Evolutionary conservation across 2,888 invertebrate genomes (phyloP).

Genomic region (Argyra leucocephala): DNA sequence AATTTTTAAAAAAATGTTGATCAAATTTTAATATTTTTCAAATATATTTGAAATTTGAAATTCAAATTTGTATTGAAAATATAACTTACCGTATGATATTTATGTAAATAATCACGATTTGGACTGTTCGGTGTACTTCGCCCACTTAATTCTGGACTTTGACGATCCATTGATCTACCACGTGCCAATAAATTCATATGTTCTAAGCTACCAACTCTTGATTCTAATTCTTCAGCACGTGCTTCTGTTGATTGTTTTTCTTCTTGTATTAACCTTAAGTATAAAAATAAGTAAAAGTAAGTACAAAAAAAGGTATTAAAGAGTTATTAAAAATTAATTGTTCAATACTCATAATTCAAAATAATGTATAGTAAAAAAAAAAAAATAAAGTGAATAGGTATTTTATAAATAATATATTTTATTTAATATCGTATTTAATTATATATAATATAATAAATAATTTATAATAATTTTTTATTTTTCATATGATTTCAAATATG

Average conservation of each 20-base stretch:
- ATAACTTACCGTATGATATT: slow-evolving; percentile 86
- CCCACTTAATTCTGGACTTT: slow-evolving; percentile 80
- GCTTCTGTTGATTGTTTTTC: slow-evolving; percentile 96
- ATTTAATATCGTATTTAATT: too few relatives aligned
- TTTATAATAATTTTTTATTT: too few relatives aligned
- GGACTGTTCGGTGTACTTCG: slow-evolving; percentile 81
- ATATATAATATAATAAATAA: too few relatives aligned
- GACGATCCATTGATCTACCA: slow-evolving; percentile 59
- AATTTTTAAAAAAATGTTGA: background rate
- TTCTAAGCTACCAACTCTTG: slow-evolving; percentile 87
- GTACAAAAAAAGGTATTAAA: too few relatives aligned
- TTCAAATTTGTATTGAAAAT: background rate
- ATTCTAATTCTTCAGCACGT: slow-evolving; percentile 93
- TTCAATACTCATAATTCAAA: too few relatives aligned
- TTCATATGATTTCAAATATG: too few relatives aligned
- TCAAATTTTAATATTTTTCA: background rate
- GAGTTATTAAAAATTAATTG: too few relatives aligned
- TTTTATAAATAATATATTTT: too few relatives aligned
- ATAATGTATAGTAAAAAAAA: too few relatives aligned
- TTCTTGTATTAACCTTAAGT: slow-evolving; percentile 62
- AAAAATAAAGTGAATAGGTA: too few relatives aligned
- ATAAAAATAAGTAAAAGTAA: slow-evolving; percentile 5
- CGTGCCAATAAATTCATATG: slow-evolving; percentile 77
- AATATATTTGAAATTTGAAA: background rate
- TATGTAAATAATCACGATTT: slow-evolving; percentile 76